Base-by-base conservation (phyloP, 1,140 invertebrate genomes). In the Spodoptera frugiperda region DNA sequence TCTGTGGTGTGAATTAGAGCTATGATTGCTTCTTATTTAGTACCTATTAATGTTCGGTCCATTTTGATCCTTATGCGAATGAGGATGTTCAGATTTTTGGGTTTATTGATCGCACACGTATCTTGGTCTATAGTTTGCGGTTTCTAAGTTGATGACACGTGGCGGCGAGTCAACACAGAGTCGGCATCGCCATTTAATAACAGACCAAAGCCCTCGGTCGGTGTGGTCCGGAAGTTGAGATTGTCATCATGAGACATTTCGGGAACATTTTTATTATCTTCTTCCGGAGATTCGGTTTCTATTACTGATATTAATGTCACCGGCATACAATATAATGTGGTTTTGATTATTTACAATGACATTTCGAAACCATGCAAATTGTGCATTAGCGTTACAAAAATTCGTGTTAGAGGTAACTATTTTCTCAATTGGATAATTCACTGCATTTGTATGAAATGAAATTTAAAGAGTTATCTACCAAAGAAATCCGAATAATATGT, bases 171-270 rank as follows among this genome's bases (percentile, higher is more conserved):
- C 65, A 59, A 67, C 68, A 76, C 48, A 61, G 39, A 49, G 76
- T 85, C 79, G 81, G 80, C 65, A 80, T 85, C 79, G 81, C 79
- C 65, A 80, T 65, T 80, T 84, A 87, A 89, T 85, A 77, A 87
- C 78, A 84, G 75, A 76, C 78, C 15, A 21, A 44, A 25, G 33
- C 46, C 48, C 57, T 80, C 77, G 54, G 79, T 63, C 77, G 76
- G 86, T 88, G 88, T 87, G 85, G 86, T 87, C 88, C 90, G 90
- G 90, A 92, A 87, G 88, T 91, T 25, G 53, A 80, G 51, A 85
- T 85, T 87, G 85, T 84, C 83, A 86, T 86, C 83, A 84, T 76
- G 61, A 83, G 84, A 63, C 70, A 77, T 75, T 84, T 81, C 84
- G 78, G 65, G 68, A 82, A 80, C 74, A 83, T 82, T 85, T 86